phyloP scores from a whole-genome alignment of 2,113 vertebrate species.

The Calidris pugnax region DNA sequence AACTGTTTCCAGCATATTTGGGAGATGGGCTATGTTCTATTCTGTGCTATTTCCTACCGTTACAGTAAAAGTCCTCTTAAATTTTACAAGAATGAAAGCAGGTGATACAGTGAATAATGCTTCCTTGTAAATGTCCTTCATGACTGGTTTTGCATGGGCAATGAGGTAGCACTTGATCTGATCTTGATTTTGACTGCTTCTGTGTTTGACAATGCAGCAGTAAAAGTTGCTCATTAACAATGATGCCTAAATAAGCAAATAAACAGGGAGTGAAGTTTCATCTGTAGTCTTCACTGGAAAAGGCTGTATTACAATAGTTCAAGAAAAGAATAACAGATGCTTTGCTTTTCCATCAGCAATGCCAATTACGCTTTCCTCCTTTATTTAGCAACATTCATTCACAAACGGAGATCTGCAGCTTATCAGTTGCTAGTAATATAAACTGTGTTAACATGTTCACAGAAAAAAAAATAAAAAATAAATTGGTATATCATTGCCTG shows the following conservation, averaged over 20 bases:
- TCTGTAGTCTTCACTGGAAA: not conserved
- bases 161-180: not conserved
- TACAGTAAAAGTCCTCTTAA: not conserved
- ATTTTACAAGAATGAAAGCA: not conserved
- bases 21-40: not conserved
- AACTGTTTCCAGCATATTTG: not conserved
- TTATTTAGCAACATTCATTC: not conserved
- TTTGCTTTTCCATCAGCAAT: not conserved
- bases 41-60: not conserved
- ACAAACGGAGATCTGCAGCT: not conserved
- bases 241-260: not conserved
- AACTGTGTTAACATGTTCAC: not conserved
- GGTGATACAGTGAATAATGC: not conserved
- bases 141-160: constrained; percentile 19
- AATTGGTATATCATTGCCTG: not conserved
- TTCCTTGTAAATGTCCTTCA: constrained; percentile 50
- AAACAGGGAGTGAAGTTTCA: not conserved
- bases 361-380: not conserved
- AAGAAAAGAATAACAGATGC: not conserved
- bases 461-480: not conserved
- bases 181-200: constrained; percentile 42
- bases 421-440: not conserved
- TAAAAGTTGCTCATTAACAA: constrained; percentile 52
- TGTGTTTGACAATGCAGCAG: constrained; percentile 9
- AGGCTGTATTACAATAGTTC: not conserved